phyloP scores from a whole-genome alignment of 2,888 invertebrate genomes.

The Gari tellinella region DNA sequence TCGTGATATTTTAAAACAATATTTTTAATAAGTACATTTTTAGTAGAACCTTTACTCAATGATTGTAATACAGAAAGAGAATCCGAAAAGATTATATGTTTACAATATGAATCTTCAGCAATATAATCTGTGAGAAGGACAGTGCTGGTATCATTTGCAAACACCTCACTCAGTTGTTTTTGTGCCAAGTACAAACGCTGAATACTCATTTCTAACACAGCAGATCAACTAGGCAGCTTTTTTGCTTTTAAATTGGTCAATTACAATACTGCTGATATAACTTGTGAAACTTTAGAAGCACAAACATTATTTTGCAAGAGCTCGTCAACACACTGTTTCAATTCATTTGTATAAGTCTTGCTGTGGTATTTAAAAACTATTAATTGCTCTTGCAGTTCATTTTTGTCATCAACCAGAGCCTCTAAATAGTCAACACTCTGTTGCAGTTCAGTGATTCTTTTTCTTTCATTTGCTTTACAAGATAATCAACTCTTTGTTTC shows the following conservation, averaged over 20 bases:
- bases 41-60: no score
- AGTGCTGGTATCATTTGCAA: slow-evolving; percentile 11
- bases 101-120: no score
- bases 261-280: slow-evolving; percentile 11
- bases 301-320: slow-evolving; percentile 8
- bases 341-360: slow-evolving; percentile 9
- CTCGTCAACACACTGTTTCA: slow-evolving; percentile 25
- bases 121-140: slow-evolving; percentile 14
- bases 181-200: slow-evolving; percentile 19
- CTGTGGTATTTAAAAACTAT: slow-evolving; percentile 12
- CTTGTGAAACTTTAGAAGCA: slow-evolving; percentile 16
- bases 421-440: slow-evolving; percentile 6
- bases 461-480: background rate
- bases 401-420: background rate
- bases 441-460: slow-evolving; percentile 4
- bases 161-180: slow-evolving; percentile 4
- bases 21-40: no score
- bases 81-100: no score
- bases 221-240: slow-evolving; percentile 5
- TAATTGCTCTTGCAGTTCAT: background rate
- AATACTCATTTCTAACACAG: slow-evolving; percentile 16
- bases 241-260: slow-evolving; percentile 6
- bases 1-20: no score
- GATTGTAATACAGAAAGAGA: no score
- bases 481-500: slow-evolving; percentile 1